Percentiles rank a stretch among this genome's conserved stretches.
phyloP scores from a whole-genome alignment of 1,140 invertebrate genomes.

The Bombus cullumanus region DNA sequence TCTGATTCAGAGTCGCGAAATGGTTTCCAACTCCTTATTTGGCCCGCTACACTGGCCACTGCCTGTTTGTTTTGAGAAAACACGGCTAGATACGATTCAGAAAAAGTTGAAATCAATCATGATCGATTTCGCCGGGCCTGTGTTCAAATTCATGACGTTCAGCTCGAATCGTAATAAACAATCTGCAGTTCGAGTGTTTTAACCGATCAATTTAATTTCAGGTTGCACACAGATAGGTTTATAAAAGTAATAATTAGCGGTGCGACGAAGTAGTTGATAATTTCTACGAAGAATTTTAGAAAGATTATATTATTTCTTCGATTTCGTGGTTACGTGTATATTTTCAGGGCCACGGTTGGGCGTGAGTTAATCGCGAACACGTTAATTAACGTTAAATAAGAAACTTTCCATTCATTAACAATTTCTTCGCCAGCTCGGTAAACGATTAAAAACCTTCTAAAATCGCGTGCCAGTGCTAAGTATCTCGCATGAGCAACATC shows the following conservation, averaged over 20 bases:
- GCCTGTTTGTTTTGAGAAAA: background rate
- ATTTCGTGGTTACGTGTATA: too few relatives aligned
- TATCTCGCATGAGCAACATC: background rate
- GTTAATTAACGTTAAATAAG: background rate
- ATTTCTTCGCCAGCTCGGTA: too few relatives aligned
- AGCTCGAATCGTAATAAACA: too few relatives aligned
- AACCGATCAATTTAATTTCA: too few relatives aligned
- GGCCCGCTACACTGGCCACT: background rate
- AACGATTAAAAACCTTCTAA: background rate
- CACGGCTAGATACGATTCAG: too few relatives aligned
- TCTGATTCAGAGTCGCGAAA: conserved; percentile 1
- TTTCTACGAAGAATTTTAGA: too few relatives aligned
- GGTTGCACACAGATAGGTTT: background rate
- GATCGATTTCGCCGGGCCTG: background rate
- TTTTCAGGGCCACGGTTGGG: background rate
- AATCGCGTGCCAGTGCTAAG: background rate
- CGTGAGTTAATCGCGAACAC: background rate
- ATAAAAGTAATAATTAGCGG: background rate
- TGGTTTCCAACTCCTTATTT: conserved; percentile 4
- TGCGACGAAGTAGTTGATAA: too few relatives aligned
- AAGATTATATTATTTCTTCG: too few relatives aligned
- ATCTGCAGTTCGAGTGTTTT: too few relatives aligned
- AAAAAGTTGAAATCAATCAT: background rate
- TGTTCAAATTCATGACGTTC: too few relatives aligned
- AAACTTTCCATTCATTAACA: background rate